Percentiles rank a stretch among this genome's conserved stretches.
phyloP scores from a whole-genome alignment of 1,140 invertebrate genomes.

The Ceratosolen solmsi region DNA sequence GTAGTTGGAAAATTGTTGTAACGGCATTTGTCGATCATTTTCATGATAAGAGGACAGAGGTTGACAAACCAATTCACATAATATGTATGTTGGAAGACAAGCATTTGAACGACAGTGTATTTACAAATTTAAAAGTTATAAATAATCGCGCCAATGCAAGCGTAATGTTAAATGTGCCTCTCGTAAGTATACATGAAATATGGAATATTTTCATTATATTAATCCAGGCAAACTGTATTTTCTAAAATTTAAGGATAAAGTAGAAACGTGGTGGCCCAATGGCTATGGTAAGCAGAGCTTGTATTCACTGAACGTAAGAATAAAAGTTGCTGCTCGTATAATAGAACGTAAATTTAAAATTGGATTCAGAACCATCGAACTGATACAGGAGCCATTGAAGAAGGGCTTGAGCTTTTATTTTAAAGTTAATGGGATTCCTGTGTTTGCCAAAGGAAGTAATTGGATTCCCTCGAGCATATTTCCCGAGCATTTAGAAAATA shows the following conservation, averaged over 20 bases:
- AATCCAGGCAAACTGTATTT: too few relatives aligned
- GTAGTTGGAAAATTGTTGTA: constrained; percentile 59
- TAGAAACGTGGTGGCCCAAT: constrained; percentile 94
- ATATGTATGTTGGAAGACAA: constrained; percentile 23
- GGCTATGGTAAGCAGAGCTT: constrained; percentile 89
- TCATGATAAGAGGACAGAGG: constrained; percentile 1
- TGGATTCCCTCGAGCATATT: constrained; percentile 94
- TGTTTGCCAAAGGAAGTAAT: constrained; percentile 98
- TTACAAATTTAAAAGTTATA: constrained; percentile 51
- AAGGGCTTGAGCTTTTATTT: constrained; percentile 91
- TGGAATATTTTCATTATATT: too few relatives aligned
- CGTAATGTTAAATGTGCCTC: constrained; percentile 61
- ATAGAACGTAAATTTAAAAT: constrained; percentile 72
- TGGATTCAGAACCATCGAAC: constrained; percentile 90
- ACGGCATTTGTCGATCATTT: constrained; percentile 58
- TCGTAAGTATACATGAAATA: constrained; percentile 57
- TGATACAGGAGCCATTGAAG: constrained; percentile 80
- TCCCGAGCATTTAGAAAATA: constrained; percentile 81
- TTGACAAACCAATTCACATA: constrained; percentile 22
- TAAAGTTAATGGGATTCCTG: constrained; percentile 86
- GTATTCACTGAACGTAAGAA: constrained; percentile 80
- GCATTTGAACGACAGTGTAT: not conserved
- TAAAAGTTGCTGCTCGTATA: constrained; percentile 62
- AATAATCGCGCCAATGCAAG: constrained; percentile 70
- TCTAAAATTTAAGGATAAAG: constrained; percentile 72